Evolutionary conservation across 2,113 vertebrate genomes (phyloP).

Genomic region (Hassar affinis): DNA sequence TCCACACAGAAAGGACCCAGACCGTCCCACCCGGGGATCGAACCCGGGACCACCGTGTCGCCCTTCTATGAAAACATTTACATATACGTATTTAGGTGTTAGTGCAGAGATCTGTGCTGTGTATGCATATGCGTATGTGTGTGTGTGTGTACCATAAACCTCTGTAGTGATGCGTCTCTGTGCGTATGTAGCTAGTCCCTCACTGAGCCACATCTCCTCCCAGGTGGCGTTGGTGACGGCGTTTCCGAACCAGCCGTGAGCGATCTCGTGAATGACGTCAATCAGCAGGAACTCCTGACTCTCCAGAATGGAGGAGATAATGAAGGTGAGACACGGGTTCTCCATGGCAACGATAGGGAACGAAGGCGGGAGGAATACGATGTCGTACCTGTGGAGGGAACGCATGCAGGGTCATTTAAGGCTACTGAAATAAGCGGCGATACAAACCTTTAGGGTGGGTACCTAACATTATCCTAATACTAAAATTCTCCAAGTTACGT

Average conservation of each 20-base stretch:
- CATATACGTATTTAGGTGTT: neutral
- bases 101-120: neutral
- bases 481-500: neutral
- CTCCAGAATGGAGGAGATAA: conserved; percentile 96
- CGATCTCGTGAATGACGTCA: conserved; percentile 92
- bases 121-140: neutral
- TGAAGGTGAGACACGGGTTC: conserved; percentile 97
- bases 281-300: conserved; percentile 94
- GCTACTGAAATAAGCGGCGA: neutral
- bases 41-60: no score
- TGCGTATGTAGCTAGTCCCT: conserved; percentile 92
- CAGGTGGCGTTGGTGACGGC: conserved; percentile 95
- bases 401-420: neutral
- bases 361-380: conserved; percentile 94
- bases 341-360: conserved; percentile 99
- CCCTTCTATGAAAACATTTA: neutral
- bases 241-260: conserved; percentile 96
- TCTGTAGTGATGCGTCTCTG: conserved; percentile 92
- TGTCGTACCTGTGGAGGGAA: conserved; percentile 82
- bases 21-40: no score
- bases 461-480: neutral
- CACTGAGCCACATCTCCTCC: conserved; percentile 99
- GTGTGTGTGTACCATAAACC: conserved; percentile 78
- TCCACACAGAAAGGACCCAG: no score
- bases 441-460: neutral